Base-by-base conservation (phyloP, 2,888 invertebrate species). In the Tuberolachnus salignus region DNA sequence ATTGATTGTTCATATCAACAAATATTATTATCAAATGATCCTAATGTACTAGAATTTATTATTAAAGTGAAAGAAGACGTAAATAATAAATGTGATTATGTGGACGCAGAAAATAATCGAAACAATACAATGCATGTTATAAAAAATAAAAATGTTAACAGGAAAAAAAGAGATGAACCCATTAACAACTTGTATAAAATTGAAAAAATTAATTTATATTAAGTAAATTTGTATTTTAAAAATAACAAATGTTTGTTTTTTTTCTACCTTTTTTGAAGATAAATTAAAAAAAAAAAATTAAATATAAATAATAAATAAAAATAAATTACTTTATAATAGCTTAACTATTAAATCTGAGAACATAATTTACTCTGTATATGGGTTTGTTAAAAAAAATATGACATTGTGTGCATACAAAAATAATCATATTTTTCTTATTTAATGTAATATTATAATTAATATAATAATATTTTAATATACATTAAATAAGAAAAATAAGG, bases 1-100 rank as follows among this genome's bases (percentile, higher is more conserved):
- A 78, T 78, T 57, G 78, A 78, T 59, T 78, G 78, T 16, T 78
- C 78, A 16, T 78, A 69, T 69, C 78, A 78, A 59, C 78, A 78
- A 57, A 61, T 78, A 42, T 69, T 78, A 49, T 49, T 69, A 19
- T 78, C 78, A 34, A 78, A 78, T n/a, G 78, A 78, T 69, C 78
- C 69, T 8, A 78, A 78, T 13, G 69, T 78, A 46, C 69, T 78
- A 59, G 78, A 78, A 78, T 59, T 78, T 61, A 59, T 78, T 3
- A 69, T 69, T 13, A 59, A 78, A 59, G 19, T 78, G 8, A 57
- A 78, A 78, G 42, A 78, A 42, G 78, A 78, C 19, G 49, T 78
- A 3, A 61, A 57, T 61, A 49, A 16, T 42, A 78, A 78, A 78
- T 78, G 78, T 78, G 78, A 78, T 10, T 61, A 78, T 69, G 51